Base-by-base conservation (phyloP, 2,888 invertebrate species). In the Eulithis prunata region DNA sequence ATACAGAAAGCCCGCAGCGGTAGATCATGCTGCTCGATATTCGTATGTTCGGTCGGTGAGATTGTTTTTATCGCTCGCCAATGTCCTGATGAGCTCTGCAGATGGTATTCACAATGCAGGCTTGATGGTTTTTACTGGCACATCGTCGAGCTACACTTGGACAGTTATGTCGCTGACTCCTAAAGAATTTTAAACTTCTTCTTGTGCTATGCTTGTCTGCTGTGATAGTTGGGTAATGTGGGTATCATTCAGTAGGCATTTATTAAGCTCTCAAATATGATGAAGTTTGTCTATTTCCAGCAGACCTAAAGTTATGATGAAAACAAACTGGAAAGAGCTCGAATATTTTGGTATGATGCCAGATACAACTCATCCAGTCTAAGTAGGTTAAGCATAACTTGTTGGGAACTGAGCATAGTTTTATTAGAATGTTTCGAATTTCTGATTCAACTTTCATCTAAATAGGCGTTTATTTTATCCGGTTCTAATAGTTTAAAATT, bases 51-150 rank as follows among this genome's bases (percentile, higher is more conserved):
- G 78, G 72, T 83, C 82, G 78, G 72, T 80, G 83, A 79, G 82
- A 81, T 77, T 76, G 81, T 89, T 89, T 89, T 89, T 89, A 84
- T 86, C 79, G 81, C 76, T 78, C 74, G 77, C 74, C 79, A 80
- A 78, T 79, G 79, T 77, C 81, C 79, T 81, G 83, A 79, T 82
- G 81, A 80, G 83, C 79, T 80, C 83, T 83, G 78, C 85, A 84
- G 83, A 87, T 85, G 87, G 84, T 77, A 85, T 87, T 82, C 84
- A 76, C 81, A 81, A 81, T 78, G 85, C 82, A 80, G 72, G 78
- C 83, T 79, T 79, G 75, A 76, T 77, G 78, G 78, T 89, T 89
- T 88, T 89, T 89, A 81, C 82, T 74, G 80, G 74, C 79, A 74
- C 77, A 66, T 58, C 77, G 77, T 76, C 78, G 75, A 77, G 77